Evolutionary conservation across 2,113 vertebrate species (phyloP).

Genomic region (Spilogale gracilis): DNA sequence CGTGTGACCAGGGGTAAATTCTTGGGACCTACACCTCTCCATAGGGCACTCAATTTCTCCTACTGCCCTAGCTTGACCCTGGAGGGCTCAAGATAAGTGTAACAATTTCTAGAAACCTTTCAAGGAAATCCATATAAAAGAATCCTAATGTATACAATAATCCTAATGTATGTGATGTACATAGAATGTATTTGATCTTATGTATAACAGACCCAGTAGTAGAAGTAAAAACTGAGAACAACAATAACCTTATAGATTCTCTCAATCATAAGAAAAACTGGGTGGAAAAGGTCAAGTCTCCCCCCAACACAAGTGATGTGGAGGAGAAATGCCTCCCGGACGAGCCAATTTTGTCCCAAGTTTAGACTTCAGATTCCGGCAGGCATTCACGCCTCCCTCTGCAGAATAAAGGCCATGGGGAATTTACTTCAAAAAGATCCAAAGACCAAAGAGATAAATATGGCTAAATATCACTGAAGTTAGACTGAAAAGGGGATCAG

Average conservation of each 20-base stretch:
- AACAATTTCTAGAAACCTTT: not conserved
- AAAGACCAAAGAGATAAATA: not conserved
- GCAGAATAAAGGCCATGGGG: not conserved
- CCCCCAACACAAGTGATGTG: not conserved
- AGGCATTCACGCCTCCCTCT: not conserved
- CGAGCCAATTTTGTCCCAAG: not conserved
- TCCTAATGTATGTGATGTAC: not conserved
- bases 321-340: not conserved
- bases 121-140: not conserved
- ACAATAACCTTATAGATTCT: not conserved
- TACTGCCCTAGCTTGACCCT: not conserved
- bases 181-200: not conserved
- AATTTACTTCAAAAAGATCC: slow-evolving; percentile 1
- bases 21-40: not conserved
- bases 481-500: not conserved
- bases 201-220: not conserved
- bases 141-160: not conserved
- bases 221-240: not conserved
- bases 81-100: not conserved
- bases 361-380: not conserved
- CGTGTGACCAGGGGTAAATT: not conserved
- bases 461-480: slow-evolving; percentile 9
- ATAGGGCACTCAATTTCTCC: not conserved
- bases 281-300: not conserved
- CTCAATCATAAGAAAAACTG: not conserved